Evolutionary conservation across 2,888 invertebrate species (phyloP).

Genomic region (Nomada fucata): DNA sequence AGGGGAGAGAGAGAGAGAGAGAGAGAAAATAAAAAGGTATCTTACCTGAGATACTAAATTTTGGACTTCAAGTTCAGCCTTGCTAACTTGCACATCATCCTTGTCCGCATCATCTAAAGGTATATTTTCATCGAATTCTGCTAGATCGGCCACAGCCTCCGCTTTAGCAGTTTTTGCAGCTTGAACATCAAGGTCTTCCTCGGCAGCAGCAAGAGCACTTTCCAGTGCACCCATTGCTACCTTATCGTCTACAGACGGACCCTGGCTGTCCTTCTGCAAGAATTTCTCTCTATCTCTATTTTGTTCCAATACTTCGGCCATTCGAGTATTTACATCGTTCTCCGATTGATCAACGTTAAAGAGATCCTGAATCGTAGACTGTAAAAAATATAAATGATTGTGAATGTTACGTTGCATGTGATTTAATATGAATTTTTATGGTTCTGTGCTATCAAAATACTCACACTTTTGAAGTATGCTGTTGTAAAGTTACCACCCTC

Average conservation of each 20-base stretch:
- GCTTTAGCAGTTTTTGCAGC: conserved; percentile 95
- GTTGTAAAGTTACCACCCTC: conserved; percentile 99
- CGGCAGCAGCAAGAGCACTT: conserved; percentile 94
- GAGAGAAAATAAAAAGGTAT: neutral
- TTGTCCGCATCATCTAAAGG: conserved; percentile 90
- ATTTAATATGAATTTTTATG: neutral
- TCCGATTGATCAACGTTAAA: conserved; percentile 91
- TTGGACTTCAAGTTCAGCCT: conserved; percentile 90
- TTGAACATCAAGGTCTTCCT: conserved; percentile 97
- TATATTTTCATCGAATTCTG: conserved; percentile 98
- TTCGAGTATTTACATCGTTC: conserved; percentile 86
- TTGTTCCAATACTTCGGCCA: conserved; percentile 86
- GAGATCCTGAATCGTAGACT: conserved; percentile 96
- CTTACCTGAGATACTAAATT: conserved; percentile 89
- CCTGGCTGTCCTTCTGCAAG: conserved; percentile 77
- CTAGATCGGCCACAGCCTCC: conserved; percentile 95
- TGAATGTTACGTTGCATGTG: neutral
- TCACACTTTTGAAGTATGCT: conserved; percentile 95
- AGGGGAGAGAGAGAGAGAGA: no score
- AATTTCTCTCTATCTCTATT: conserved; percentile 83
- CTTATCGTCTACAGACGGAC: conserved; percentile 85
- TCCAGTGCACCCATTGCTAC: conserved; percentile 89
- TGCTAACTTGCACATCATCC: conserved; percentile 87
- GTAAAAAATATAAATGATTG: conserved; percentile 56
- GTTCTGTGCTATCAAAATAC: conserved; percentile 70